Evolutionary conservation across 2,888 invertebrate genomes (phyloP).

Genomic region (Drosophila atripex): DNA sequence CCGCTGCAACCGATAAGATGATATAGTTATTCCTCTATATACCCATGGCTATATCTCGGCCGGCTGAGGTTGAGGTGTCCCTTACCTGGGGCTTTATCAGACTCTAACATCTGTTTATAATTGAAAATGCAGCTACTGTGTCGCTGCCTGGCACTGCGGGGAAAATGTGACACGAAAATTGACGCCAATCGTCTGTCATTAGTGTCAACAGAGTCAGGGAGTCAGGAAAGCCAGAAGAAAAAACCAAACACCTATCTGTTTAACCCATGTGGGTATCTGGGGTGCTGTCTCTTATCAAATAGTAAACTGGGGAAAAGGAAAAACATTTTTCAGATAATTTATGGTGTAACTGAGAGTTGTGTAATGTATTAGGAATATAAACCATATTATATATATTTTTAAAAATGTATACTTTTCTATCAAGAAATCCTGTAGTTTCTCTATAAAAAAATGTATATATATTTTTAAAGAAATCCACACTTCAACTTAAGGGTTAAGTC

Average conservation of each 20-base stretch:
- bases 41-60: conserved; percentile 11
- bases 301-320: neutral
- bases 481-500: conserved; percentile 7
- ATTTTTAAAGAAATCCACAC: neutral
- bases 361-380: neutral
- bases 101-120: conserved; percentile 81
- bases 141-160: conserved; percentile 36
- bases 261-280: conserved; percentile 24
- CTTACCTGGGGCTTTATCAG: conserved; percentile 65
- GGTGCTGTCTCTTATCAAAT: conserved; percentile 14
- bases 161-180: conserved; percentile 70
- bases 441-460: neutral
- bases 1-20: conserved; percentile 34
- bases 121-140: conserved; percentile 82
- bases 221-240: conserved; percentile 4
- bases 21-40: conserved; percentile 19
- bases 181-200: conserved; percentile 80
- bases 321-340: neutral
- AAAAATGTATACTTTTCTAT: neutral
- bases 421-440: no score
- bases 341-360: neutral
- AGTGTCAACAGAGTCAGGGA: conserved; percentile 72
- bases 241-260: conserved; percentile 23
- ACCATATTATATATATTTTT: neutral
- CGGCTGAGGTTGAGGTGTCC: conserved; percentile 17